Percentiles rank a stretch among this genome's conserved stretches.
Evolutionary conservation across 2,888 invertebrate genomes (phyloP).

Genomic region (Hesperia comma): DNA sequence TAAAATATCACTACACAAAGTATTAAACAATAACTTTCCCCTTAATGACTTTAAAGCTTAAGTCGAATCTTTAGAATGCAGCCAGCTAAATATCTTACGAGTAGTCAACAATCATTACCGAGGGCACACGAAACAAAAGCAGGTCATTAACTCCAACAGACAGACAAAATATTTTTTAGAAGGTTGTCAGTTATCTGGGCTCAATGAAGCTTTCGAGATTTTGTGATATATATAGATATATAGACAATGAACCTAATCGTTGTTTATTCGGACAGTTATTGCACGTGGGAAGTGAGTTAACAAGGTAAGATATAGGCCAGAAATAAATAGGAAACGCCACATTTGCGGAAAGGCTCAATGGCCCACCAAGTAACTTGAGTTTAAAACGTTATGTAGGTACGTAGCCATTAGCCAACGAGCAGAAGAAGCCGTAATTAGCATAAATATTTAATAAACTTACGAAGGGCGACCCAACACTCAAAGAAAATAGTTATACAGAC

Average conservation of each 20-base stretch:
- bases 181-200: constrained; percentile 32
- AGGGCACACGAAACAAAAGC: not conserved
- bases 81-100: not conserved
- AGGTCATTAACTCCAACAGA: constrained; percentile 27
- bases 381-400: too few species aligned
- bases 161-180: constrained; percentile 10
- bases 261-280: not conserved
- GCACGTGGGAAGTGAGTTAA: constrained; percentile 39
- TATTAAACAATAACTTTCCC: not conserved
- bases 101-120: constrained; percentile 12
- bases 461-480: too few species aligned
- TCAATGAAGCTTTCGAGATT: constrained; percentile 23
- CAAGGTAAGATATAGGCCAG: constrained; percentile 37
- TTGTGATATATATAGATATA: too few species aligned
- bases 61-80: not conserved
- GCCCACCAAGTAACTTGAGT: constrained; percentile 49
- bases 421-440: too few species aligned
- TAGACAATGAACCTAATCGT: not conserved
- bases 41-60: constrained; percentile 1
- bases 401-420: too few species aligned
- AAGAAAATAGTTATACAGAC: too few species aligned
- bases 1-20: too few species aligned
- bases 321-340: constrained; percentile 55
- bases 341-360: constrained; percentile 55
- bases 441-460: too few species aligned